Evolutionary conservation across 2,113 vertebrate species (phyloP).

Genomic region (Nothoprocta pentlandii): DNA sequence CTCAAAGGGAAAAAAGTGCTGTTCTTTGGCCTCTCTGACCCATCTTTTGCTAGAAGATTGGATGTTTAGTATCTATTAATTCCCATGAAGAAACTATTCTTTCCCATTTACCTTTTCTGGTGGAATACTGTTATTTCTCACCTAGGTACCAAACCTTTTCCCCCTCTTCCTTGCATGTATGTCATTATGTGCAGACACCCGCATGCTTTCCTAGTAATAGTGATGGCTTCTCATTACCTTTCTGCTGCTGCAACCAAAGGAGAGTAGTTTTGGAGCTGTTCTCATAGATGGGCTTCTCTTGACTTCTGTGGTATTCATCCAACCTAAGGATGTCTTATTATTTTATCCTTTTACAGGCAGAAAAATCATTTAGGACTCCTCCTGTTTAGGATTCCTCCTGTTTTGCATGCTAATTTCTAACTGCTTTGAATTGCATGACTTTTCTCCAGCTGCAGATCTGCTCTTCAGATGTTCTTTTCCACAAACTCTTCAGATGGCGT

Average conservation of each 20-base stretch:
- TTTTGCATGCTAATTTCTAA: background rate
- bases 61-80: background rate
- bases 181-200: background rate
- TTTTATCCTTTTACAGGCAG: background rate
- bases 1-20: background rate
- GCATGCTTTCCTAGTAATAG: background rate
- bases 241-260: background rate
- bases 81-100: background rate
- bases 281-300: background rate
- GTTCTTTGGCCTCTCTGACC: background rate
- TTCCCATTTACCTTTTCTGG: background rate
- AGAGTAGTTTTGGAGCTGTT: background rate
- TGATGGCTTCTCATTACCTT: constrained; percentile 9
- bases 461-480: background rate
- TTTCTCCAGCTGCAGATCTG: background rate
- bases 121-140: constrained; percentile 8
- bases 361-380: background rate
- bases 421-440: background rate
- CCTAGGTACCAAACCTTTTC: background rate
- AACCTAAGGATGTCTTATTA: background rate
- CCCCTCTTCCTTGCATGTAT: background rate
- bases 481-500: background rate
- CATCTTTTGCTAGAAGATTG: background rate
- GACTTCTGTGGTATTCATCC: background rate
- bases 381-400: background rate